Evolutionary conservation across 2,888 invertebrate species (phyloP), one percentile per base, ranked within the genome.

Genomic region (Alloplasta piceator): DNA sequence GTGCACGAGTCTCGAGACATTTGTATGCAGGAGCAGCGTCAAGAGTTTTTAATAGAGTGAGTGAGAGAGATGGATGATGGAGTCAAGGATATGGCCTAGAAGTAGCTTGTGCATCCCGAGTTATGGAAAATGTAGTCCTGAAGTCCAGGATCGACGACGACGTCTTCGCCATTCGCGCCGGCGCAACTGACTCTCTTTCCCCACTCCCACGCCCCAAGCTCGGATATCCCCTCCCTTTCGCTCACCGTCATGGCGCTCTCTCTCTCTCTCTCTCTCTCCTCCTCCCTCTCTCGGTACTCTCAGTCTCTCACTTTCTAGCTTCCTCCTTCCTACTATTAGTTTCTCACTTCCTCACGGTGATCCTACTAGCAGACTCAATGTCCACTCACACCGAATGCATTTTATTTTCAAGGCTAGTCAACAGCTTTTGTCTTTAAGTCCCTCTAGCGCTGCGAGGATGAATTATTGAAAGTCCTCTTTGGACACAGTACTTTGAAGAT

Each of bases 121-220:
- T 26, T 26, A 26, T 64, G 39, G 56, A 64, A 68, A 46, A 9
- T 26, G 26, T 26, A 72, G 41, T 72, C 78, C 63, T 67, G 48
- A 43, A 76, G 76, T 72, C 80, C 72, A 77, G 76, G 77, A 80
- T 80, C 72, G 72, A 80, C 77, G 80, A 43, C 52, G 73, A 60
- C 41, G 70, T 66, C 64, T 66, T 78, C 50, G 66, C 60, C 50
- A 61, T 67, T 52, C 63, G 77, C 80, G 77, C 68, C 80, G 82
- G 78, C 81, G 82, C 82, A 79, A 76, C 81, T 80, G 82, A 78
- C 58, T 7, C 41, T n/a, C 46, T 63, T 66, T 58, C 60, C 56
- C 71, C 38, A 52, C 60, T 5, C 56, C 12, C 55, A 12, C 7
- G n/a, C 39, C 10, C 12, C 48, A 43, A 10, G 55, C 39, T 7